A percentile compares a stretch with the other conserved stretches of the same genome.
phyloP scores from a whole-genome alignment of 2,888 invertebrate genomes.

The Andricus curvator region DNA sequence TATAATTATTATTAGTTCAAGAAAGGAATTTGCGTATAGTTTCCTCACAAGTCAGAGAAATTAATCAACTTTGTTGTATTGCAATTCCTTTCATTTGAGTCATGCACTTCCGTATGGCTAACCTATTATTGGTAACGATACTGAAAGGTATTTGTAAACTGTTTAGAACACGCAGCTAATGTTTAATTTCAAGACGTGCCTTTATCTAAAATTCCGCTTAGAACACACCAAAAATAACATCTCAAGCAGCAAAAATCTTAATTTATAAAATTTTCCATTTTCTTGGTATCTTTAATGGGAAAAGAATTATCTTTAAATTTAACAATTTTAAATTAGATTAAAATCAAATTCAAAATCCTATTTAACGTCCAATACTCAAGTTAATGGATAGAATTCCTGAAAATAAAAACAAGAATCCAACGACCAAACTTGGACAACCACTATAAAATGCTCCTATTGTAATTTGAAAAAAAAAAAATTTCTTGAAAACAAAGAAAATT shows the following conservation, averaged over 20 bases:
- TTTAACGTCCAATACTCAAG: too few species aligned
- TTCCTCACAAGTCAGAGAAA: neutral
- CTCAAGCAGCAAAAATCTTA: neutral
- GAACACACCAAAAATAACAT: slow-evolving; percentile 42
- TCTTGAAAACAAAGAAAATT: too few species aligned
- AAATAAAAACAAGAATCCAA: too few species aligned
- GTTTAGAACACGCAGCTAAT: slow-evolving; percentile 50
- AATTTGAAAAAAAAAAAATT: too few species aligned
- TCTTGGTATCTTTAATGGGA: neutral
- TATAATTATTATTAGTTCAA: neutral
- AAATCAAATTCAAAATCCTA: too few species aligned
- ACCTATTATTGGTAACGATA: slow-evolving; percentile 59
- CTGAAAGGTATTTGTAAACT: slow-evolving; percentile 58
- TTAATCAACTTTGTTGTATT: neutral
- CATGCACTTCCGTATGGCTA: slow-evolving; percentile 45
- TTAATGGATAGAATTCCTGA: too few species aligned
- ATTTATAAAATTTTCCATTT: neutral
- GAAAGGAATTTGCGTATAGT: neutral
- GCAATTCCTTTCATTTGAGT: neutral
- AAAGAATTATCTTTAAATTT: neutral
- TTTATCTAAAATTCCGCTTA: slow-evolving; percentile 51
- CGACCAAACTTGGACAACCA: too few species aligned
- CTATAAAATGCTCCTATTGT: too few species aligned
- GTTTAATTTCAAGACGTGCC: slow-evolving; percentile 59
- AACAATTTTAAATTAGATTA: too few species aligned